Conservation (phyloP, 2,113 vertebrate species). For the Xenopus borealis region DNA sequence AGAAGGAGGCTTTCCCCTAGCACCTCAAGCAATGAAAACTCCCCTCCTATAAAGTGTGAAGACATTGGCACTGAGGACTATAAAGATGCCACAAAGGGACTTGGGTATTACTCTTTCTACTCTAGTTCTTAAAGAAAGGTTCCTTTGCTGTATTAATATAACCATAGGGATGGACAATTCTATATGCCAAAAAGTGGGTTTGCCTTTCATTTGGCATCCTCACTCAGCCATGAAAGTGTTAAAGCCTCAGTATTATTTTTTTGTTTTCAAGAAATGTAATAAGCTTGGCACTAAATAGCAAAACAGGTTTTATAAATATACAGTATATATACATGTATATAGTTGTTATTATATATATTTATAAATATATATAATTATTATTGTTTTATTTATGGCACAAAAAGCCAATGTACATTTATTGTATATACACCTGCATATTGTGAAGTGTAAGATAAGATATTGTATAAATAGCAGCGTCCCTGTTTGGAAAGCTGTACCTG, state of each 20-base stretch:
- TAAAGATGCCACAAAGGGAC: slow-evolving; percentile 94
- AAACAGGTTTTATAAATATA: slow-evolving; percentile 14
- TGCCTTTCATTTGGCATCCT: slow-evolving; percentile 53
- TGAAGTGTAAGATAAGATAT: slow-evolving; percentile 79
- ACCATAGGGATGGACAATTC: slow-evolving; percentile 53
- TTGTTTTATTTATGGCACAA: slow-evolving; percentile 73
- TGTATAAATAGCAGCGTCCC: slow-evolving; percentile 51
- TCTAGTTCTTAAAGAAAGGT: slow-evolving; percentile 79
- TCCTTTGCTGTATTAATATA: slow-evolving; percentile 41
- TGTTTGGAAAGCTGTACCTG: slow-evolving; percentile 59
- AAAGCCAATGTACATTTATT: slow-evolving; percentile 66
- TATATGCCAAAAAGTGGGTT: slow-evolving; percentile 66
- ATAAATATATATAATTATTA: slow-evolving; percentile 21
- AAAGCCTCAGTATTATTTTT: slow-evolving; percentile 19
- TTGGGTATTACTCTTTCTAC: slow-evolving; percentile 97
- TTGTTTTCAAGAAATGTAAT: not conserved
- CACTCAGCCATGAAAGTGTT: slow-evolving; percentile 12
- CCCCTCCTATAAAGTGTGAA: slow-evolving; percentile 95
- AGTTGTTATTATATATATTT: slow-evolving; percentile 43
- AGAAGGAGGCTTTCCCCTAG: slow-evolving; percentile 87
- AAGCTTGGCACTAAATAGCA: slow-evolving; percentile 20
- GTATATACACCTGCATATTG: slow-evolving; percentile 85
- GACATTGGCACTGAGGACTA: slow-evolving; percentile 91
- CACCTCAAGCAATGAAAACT: slow-evolving; percentile 94
- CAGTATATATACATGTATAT: slow-evolving; percentile 47